A percentile compares a stretch with the other conserved stretches of the same genome.
Conservation (phyloP, 2,113 vertebrate genomes). For the Pluvianellus socialis region DNA sequence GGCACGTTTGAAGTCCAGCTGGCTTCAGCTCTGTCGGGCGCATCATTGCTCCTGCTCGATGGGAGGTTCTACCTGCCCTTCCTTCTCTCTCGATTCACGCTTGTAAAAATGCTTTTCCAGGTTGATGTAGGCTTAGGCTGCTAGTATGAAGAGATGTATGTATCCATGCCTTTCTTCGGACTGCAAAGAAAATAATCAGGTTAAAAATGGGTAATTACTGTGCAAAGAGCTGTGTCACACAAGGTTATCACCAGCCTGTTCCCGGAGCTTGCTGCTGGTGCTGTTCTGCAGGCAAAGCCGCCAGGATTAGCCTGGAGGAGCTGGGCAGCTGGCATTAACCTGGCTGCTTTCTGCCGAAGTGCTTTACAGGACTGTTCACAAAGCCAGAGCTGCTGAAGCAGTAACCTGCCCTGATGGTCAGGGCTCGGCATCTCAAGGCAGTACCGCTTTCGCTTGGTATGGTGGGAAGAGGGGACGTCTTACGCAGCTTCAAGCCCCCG, state of each 20-base stretch:
- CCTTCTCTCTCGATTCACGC: background rate
- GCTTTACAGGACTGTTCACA: background rate
- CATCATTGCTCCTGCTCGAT: background rate
- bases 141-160: background rate
- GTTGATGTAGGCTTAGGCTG: background rate
- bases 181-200: background rate
- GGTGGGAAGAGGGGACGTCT: background rate
- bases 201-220: background rate
- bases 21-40: background rate
- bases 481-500: background rate
- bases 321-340: background rate
- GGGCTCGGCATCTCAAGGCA: background rate
- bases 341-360: background rate
- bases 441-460: background rate
- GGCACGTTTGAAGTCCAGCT: rapidly evolving
- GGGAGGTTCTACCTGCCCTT: background rate
- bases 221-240: background rate
- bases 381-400: background rate
- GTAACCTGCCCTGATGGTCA: background rate
- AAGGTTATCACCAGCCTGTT: background rate
- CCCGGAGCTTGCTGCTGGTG: rapidly evolving
- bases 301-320: background rate
- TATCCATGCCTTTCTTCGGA: background rate
- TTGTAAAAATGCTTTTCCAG: background rate
- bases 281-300: background rate